A percentile compares a stretch with the other conserved stretches of the same genome.
phyloP scores from a whole-genome alignment of 2,113 vertebrate genomes.

The Trematocara nigrifrons region DNA sequence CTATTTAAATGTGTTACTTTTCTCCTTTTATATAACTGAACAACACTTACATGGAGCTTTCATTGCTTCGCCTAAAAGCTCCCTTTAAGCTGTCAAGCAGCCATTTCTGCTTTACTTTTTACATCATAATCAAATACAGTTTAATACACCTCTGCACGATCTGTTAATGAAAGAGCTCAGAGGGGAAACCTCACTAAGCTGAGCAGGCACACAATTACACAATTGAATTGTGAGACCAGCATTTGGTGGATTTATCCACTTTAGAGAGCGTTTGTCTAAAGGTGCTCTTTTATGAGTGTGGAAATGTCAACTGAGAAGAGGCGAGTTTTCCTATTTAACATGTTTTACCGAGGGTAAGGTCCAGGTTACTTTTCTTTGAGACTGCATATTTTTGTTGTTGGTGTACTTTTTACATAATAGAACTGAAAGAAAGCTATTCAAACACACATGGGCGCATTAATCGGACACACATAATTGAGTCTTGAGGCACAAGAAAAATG shows the following conservation, averaged over 20 bases:
- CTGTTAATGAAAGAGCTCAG: neutral
- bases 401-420: fast-evolving
- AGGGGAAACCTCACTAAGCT: neutral
- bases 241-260: neutral
- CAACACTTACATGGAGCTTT: neutral
- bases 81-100: neutral
- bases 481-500: neutral
- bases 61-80: neutral
- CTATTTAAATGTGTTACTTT: neutral
- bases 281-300: neutral
- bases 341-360: neutral
- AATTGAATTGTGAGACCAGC: neutral
- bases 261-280: neutral
- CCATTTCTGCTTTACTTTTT: neutral
- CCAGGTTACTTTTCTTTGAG: neutral
- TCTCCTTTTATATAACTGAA: neutral
- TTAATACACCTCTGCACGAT: neutral
- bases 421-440: neutral
- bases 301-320: neutral
- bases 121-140: neutral
- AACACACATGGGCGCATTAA: neutral
- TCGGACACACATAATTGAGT: neutral
- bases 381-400: neutral
- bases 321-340: neutral
- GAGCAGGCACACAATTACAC: neutral